A percentile compares a stretch with the other conserved stretches of the same genome.
These are phyloP conservation scores for Neelides folsomi DNA, from an alignment of 2,888 invertebrate genomes.

Conservation along the genomic window DNA sequence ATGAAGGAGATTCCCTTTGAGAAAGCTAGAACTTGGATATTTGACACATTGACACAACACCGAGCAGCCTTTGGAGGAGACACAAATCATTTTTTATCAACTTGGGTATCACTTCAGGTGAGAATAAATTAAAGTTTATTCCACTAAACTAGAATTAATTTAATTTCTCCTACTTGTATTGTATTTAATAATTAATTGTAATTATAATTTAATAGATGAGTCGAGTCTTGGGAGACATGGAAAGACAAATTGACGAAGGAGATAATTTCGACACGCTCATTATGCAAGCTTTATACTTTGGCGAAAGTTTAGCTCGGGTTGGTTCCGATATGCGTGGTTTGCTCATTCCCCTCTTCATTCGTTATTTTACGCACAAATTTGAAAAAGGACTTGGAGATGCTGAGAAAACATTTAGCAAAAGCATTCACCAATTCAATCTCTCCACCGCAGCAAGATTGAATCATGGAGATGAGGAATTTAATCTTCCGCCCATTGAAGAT, in stretches of 20 bases:
- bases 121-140: neutral
- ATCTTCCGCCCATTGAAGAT: constrained; percentile 18
- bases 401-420: constrained; percentile 26
- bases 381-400: constrained; percentile 24
- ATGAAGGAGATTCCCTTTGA: constrained; percentile 30
- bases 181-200: no score
- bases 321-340: constrained; percentile 30
- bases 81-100: constrained; percentile 28
- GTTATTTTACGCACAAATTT: constrained; percentile 21
- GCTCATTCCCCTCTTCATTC: constrained; percentile 22
- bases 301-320: constrained; percentile 31
- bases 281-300: constrained; percentile 28
- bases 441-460: constrained; percentile 14
- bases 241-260: constrained; percentile 25
- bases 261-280: constrained; percentile 24
- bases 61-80: constrained; percentile 32
- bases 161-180: no score
- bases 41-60: constrained; percentile 30
- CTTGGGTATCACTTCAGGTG: constrained; percentile 27
- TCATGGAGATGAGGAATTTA: constrained; percentile 19
- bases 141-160: neutral
- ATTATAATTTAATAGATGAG: constrained; percentile 9
- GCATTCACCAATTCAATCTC: constrained; percentile 27
- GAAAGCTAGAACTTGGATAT: constrained; percentile 28
- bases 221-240: constrained; percentile 20